phyloP scores from a whole-genome alignment of 2,797 vertebrate genomes.

The Melanotaenia parkinsoni region DNA sequence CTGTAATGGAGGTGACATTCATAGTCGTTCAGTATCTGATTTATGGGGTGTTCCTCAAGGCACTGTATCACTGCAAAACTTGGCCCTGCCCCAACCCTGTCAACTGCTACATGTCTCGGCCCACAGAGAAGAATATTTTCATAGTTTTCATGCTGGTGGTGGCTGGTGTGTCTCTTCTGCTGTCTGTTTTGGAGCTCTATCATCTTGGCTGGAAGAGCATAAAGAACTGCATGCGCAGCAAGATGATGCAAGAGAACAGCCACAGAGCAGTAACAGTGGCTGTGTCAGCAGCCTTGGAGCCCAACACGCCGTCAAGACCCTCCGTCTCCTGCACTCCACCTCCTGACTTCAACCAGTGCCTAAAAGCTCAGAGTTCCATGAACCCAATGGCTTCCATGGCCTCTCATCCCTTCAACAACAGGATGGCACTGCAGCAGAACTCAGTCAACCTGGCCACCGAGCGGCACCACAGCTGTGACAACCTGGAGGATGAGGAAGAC shows the following conservation, averaged over 20 bases:
- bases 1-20: constrained; percentile 94
- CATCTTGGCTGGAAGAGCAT: constrained; percentile 92
- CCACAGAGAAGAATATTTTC: constrained; percentile 98
- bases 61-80: constrained; percentile 88
- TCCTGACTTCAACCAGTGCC: constrained; percentile 92
- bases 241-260: constrained; percentile 37
- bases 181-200: constrained; percentile 93
- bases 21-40: constrained; percentile 93
- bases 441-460: constrained; percentile 91
- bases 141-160: constrained; percentile 97
- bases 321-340: constrained; percentile 88
- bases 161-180: constrained; percentile 90
- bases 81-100: constrained; percentile 93
- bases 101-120: constrained; percentile 97
- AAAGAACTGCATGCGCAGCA: constrained; percentile 71
- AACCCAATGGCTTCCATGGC: constrained; percentile 70
- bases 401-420: constrained; percentile 89
- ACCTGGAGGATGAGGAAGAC: constrained; percentile 77
- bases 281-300: constrained; percentile 48
- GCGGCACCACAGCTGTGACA: constrained; percentile 79
- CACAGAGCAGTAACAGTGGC: constrained; percentile 40
- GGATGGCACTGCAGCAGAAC: constrained; percentile 92
- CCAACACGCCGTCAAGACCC: constrained; percentile 48
- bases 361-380: constrained; percentile 73
- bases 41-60: constrained; percentile 93